A percentile compares a stretch with the other conserved stretches of the same genome.
phyloP scores from a whole-genome alignment of 2,888 invertebrate genomes.

The Clivina fossor region DNA sequence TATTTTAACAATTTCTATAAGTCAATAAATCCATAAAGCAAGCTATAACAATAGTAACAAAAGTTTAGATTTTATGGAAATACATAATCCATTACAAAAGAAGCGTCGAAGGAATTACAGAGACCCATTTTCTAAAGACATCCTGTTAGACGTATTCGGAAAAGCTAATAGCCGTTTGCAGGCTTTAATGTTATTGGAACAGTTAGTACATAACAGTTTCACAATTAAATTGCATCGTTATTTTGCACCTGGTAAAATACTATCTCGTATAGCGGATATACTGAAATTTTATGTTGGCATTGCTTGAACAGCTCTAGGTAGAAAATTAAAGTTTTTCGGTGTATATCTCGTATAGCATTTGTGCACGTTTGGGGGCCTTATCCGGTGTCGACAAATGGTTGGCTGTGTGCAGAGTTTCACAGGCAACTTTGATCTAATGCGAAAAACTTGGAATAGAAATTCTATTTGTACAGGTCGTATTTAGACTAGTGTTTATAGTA shows the following conservation, averaged over 20 bases:
- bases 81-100: constrained; percentile 2
- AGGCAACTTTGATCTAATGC: constrained; percentile 4
- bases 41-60: constrained; percentile 14
- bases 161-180: constrained; percentile 12
- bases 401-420: background rate
- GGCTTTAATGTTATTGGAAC: background rate
- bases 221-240: background rate
- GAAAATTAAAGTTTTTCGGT: constrained; percentile 7
- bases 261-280: background rate
- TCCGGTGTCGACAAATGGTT: constrained; percentile 8
- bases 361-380: constrained; percentile 5
- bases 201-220: constrained; percentile 2
- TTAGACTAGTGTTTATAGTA: too few relatives aligned
- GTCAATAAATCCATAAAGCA: constrained; percentile 1
- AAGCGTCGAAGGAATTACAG: background rate
- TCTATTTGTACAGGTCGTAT: background rate
- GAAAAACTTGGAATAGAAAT: background rate
- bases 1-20: background rate
- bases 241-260: background rate
- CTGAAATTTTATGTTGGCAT: constrained; percentile 6
- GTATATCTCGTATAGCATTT: too few relatives aligned
- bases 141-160: constrained; percentile 9
- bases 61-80: constrained; percentile 5
- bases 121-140: constrained; percentile 5
- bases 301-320: background rate